A percentile compares a stretch with the other conserved stretches of the same genome.
Conservation (phyloP, 1,140 invertebrate genomes). For the Linepithema humile region DNA sequence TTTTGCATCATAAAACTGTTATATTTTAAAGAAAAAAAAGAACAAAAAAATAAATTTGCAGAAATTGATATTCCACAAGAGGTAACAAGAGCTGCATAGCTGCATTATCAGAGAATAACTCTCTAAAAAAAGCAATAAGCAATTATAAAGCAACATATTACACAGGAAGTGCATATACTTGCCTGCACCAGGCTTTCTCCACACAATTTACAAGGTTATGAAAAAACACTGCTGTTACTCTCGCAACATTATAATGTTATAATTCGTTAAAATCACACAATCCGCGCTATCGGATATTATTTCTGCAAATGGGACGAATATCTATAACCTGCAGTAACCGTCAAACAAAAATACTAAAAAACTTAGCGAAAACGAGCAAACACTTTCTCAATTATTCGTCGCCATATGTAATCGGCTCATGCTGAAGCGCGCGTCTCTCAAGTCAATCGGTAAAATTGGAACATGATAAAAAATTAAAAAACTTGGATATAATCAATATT, state of each 20-base stretch:
- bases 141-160: not conserved
- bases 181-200: slow-evolving; percentile 25
- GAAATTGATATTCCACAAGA: slow-evolving; percentile 23
- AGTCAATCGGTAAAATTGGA: slow-evolving; percentile 52
- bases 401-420: slow-evolving; percentile 63
- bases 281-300: not conserved
- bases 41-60: not conserved
- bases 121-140: not conserved
- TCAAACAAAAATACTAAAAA: slow-evolving; percentile 36
- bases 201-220: slow-evolving; percentile 60
- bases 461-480: not conserved
- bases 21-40: slow-evolving; percentile 14
- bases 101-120: not conserved
- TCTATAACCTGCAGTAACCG: not conserved
- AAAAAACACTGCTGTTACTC: slow-evolving; percentile 57
- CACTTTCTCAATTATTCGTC: slow-evolving; percentile 21
- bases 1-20: slow-evolving; percentile 47
- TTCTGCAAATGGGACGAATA: not conserved
- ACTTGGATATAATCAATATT: not conserved
- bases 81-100: no score
- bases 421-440: slow-evolving; percentile 43
- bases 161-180: not conserved
- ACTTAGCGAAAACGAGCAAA: slow-evolving; percentile 43
- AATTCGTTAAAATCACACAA: slow-evolving; percentile 2
- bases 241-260: slow-evolving; percentile 15